These are phyloP conservation scores for Cirrhinus mrigala DNA, from an alignment of 2,797 vertebrate genomes.

Conservation along the genomic window DNA sequence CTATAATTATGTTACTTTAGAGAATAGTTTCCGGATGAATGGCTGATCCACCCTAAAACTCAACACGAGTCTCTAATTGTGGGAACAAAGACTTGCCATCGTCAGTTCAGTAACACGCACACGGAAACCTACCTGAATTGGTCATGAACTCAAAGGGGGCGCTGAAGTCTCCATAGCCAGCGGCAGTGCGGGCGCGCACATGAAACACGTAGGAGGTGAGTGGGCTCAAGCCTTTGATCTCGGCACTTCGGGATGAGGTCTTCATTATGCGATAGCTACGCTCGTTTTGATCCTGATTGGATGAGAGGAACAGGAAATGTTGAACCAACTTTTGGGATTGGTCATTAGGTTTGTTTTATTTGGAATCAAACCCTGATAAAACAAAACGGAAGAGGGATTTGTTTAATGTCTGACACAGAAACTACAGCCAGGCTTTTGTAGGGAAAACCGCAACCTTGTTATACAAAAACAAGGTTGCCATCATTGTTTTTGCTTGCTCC, in stretches of 20 bases:
- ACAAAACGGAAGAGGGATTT: conserved; percentile 35
- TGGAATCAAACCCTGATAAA: conserved; percentile 28
- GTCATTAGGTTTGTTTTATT: conserved; percentile 36
- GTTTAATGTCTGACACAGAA: conserved; percentile 42
- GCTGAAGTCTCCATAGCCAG: conserved; percentile 96
- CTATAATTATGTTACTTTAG: conserved; percentile 55
- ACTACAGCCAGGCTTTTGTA: conserved; percentile 45
- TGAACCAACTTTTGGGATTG: conserved; percentile 23
- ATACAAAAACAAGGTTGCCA: conserved; percentile 46
- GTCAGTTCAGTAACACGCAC: neutral
- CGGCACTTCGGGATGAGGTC: conserved; percentile 87
- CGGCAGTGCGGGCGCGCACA: conserved; percentile 93
- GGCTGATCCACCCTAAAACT: conserved; percentile 45
- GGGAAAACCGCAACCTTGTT: conserved; percentile 50
- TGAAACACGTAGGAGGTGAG: conserved; percentile 97
- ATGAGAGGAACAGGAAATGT: conserved; percentile 54
- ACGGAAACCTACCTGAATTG: conserved; percentile 86
- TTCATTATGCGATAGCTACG: conserved; percentile 97
- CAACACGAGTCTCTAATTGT: conserved; percentile 36
- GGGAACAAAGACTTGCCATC: conserved; percentile 11
- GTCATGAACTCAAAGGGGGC: conserved; percentile 94
- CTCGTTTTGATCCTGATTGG: conserved; percentile 92
- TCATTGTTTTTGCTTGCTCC: conserved; percentile 46
- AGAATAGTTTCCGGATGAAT: conserved; percentile 38
- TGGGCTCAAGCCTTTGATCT: conserved; percentile 93